Base-by-base conservation (phyloP, 2,113 vertebrate species). In the Redunca redunca region DNA sequence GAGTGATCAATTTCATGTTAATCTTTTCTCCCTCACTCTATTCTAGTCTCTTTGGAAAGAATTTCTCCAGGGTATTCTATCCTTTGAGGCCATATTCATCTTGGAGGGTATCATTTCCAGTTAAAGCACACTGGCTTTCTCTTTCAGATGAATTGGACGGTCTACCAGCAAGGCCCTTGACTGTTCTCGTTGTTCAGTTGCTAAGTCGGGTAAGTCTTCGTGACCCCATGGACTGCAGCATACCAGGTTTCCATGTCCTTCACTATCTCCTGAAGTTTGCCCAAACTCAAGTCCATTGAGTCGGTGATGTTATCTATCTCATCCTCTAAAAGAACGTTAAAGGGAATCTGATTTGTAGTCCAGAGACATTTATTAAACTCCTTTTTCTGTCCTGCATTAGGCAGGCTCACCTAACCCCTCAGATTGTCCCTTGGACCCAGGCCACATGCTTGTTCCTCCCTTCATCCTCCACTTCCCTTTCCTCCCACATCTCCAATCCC, bases 11-110 rank as follows among this genome's bases (percentile, higher is more conserved):
- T 67, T 96, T 95, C 88, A 91, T 36, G 23, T 95, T 97, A 23
- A 93, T 97, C 95, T 97, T 90, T 94, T 71, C 88, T 94, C 58
- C 58, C 17, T 55, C 48, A 81, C 48, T 90, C 23, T 88, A 14
- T 87, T 88, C 89, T 92, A 96, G 95, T 97, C 48, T 16, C 36
- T 97, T 91, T 97, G 93, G 88, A 55, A 86, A 94, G 53, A 91
- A 94, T 8, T 53, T 89, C 94, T 88, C 82, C 60, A 92, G 83
- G 26, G 40, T 36, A 89, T 53, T 84, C 83, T 95, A 67, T 36
- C 19, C 14, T 84, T 92, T 50, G 16, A 28, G 74, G 91, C 26
- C 36, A 16, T 28, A 60, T 77, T 94, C 19, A 52, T n/a, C 78
- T 94, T 78, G 21, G 7, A 5, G 33, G 83, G 30, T 57, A 40